These are phyloP conservation scores for Gopherus flavomarginatus DNA, from an alignment of 2,113 vertebrate genomes.

Conservation along the genomic window DNA sequence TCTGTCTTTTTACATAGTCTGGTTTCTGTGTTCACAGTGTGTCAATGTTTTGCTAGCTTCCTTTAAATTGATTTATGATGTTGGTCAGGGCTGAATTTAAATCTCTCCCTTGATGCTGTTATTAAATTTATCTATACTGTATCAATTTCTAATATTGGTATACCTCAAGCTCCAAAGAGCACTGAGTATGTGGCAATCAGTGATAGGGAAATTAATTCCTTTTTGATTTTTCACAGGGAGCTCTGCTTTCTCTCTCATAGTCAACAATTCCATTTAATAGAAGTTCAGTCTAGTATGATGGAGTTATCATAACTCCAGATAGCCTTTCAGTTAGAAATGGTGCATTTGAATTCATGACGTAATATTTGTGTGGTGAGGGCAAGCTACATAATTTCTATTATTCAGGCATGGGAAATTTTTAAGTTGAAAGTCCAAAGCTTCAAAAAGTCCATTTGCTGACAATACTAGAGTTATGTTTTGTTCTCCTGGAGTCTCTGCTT, in stretches of 20 bases:
- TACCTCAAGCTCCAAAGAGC: neutral
- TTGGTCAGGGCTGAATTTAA: neutral
- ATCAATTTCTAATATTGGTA: neutral
- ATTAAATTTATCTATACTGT: rapidly evolving
- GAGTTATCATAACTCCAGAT: neutral
- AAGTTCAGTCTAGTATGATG: neutral
- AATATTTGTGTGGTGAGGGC: neutral
- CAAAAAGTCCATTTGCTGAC: neutral
- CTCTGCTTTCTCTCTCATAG: neutral
- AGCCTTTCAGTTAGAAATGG: neutral
- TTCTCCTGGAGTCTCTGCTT: neutral
- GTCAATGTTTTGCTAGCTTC: neutral
- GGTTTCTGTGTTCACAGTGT: neutral
- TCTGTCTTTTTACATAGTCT: neutral
- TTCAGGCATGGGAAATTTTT: neutral
- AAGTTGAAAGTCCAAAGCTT: neutral
- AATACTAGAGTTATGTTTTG: neutral
- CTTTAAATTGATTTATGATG: neutral
- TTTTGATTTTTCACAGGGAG: neutral
- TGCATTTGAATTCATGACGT: neutral
- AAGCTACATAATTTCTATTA: neutral
- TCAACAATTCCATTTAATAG: neutral
- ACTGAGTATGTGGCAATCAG: neutral
- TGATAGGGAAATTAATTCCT: neutral
- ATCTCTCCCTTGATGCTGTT: neutral